Percentiles rank a stretch among this genome's conserved stretches.
Conservation (phyloP, 2,797 vertebrate species). For the Chelonia mydas region DNA sequence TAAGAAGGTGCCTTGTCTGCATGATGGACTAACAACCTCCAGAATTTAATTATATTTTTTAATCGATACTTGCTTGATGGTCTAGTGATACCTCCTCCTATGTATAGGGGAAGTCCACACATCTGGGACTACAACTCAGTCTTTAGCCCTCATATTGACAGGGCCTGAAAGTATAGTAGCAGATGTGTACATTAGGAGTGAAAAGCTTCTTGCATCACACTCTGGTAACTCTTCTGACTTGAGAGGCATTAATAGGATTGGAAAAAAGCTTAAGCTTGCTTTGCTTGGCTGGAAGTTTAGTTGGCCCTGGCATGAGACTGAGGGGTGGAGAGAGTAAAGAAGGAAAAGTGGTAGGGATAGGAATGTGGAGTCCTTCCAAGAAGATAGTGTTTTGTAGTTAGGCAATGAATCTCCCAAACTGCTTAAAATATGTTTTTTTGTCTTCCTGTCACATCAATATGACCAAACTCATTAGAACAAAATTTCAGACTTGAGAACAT, state of each 20-base stretch:
- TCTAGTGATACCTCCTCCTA: neutral
- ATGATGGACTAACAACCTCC: neutral
- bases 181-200: neutral
- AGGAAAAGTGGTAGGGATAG: slow-evolving; percentile 1
- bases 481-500: neutral
- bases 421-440: neutral
- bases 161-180: neutral
- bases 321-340: neutral
- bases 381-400: slow-evolving; percentile 11
- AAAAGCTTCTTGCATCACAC: neutral
- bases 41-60: neutral
- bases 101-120: neutral
- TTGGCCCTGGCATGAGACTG: neutral
- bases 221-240: neutral
- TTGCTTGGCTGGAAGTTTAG: neutral
- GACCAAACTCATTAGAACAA: neutral
- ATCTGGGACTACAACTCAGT: neutral
- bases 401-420: neutral
- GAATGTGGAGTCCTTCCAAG: neutral
- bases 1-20: neutral
- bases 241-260: neutral
- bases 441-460: neutral
- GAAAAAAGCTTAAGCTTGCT: slow-evolving; percentile 7
- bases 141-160: neutral
- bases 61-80: accelerated